These are phyloP conservation scores for Chrysocyon brachyurus DNA, from an alignment of 2,797 vertebrate genomes.

Conservation along the genomic window DNA sequence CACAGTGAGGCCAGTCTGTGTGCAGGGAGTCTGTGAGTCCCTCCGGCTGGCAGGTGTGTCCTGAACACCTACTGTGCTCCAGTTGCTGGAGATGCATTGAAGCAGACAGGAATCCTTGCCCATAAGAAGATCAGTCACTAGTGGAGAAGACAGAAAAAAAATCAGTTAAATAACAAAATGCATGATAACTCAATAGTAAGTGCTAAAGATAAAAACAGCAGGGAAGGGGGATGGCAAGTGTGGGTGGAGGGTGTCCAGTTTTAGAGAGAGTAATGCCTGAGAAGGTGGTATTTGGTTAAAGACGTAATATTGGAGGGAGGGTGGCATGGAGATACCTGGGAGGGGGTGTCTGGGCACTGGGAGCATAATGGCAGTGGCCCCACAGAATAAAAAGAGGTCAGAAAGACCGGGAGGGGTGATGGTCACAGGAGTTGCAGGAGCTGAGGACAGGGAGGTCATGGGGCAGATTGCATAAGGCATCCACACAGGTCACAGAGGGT, in stretches of 20 bases:
- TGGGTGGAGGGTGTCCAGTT: neutral
- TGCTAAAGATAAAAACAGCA: neutral
- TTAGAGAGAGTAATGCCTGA: neutral
- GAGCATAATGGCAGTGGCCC: neutral
- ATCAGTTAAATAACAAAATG: too few species aligned
- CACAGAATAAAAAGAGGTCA: neutral
- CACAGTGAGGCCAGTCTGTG: accelerated
- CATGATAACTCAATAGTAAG: too few species aligned
- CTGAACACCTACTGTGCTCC: accelerated
- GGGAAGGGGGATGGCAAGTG: neutral
- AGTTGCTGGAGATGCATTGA: neutral
- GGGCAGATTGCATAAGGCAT: neutral
- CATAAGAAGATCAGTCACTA: neutral
- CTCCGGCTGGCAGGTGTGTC: accelerated
- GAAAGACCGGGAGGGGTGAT: neutral
- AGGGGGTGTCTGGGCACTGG: neutral
- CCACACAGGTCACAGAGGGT: too few species aligned
- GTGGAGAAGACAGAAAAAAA: neutral
- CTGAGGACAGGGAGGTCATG: neutral
- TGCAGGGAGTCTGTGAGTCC: accelerated
- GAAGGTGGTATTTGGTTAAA: neutral
- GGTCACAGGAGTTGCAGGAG: neutral
- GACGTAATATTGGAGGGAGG: accelerated
- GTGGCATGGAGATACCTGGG: neutral
- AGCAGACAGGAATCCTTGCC: too few species aligned